These are phyloP conservation scores for Cavia porcellus DNA, from an alignment of 2,113 vertebrate genomes.

Conservation along the genomic window DNA sequence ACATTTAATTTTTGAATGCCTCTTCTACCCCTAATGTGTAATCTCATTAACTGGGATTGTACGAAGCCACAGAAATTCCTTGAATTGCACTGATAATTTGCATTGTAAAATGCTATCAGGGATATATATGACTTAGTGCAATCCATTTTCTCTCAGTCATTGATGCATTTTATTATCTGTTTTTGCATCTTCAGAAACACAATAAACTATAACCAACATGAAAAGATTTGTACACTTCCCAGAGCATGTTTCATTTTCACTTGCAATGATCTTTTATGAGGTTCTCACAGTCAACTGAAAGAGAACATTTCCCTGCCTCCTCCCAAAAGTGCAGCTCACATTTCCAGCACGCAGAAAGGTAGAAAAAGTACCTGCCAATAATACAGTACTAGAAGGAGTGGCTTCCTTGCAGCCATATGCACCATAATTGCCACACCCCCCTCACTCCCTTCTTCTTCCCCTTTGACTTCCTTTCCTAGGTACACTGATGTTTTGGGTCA, in stretches of 20 bases:
- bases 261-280: constrained; percentile 36
- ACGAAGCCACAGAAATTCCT: constrained; percentile 66
- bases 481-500: constrained; percentile 36
- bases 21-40: constrained; percentile 45
- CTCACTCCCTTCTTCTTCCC: not conserved
- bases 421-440: not conserved
- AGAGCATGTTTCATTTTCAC: constrained; percentile 67
- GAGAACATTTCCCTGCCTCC: constrained; percentile 33
- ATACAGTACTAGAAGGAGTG: not conserved
- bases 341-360: not conserved
- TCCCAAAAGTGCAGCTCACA: not conserved
- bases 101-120: constrained; percentile 70
- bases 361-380: too few relatives aligned
- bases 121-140: constrained; percentile 11
- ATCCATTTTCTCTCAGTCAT: constrained; percentile 75
- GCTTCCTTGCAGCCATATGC: not conserved
- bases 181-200: constrained; percentile 73
- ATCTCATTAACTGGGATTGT: constrained; percentile 63
- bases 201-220: constrained; percentile 56
- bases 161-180: constrained; percentile 70
- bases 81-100: constrained; percentile 71
- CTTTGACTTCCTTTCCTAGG: constrained; percentile 38
- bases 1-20: constrained; percentile 68
- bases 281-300: constrained; percentile 51
- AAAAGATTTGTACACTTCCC: constrained; percentile 55